Base-by-base conservation (phyloP, 1,140 invertebrate species). In the Elymnias hypermnestra region DNA sequence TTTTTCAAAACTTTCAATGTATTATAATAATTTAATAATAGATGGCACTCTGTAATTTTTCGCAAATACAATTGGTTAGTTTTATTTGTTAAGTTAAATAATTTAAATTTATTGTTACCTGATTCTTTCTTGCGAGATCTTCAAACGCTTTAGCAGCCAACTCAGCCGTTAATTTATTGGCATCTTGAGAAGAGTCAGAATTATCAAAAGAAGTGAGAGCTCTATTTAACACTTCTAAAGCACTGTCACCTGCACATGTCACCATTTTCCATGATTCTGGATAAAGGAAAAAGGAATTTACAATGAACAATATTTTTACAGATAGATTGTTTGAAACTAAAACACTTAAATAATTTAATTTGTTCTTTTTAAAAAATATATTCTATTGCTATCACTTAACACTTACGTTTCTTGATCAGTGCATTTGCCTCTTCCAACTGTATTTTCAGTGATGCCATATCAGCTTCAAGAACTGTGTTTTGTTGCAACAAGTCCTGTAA, bases 401-500 rank as follows among this genome's bases (percentile, higher is more conserved):
- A 51, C 77, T 81, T 59, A 87, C 86, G 76, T 67, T 70, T 73
- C 35, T 75, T 74, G 15, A 86, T 50, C 25, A 72, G 62, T 17
- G 31, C 51, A 37, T 81, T 63, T 38, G 77, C 65, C 23, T 85
- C 79, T 13, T 78, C 70, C 36, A 84, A 53, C 43, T 83, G 82
- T 54, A 55, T 74, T 52, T 61, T 87, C 2, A 89, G 52, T 39
- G 87, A 79, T 15, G 61, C 77, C 45, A 91, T 68, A 56, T 88
- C 88, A 3, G 86, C 81, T 63, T 91, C 90, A 3, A 91, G 69
- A 31, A 90, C 88, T 54, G 90, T 88, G 67, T 92, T 91, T 68
- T 92, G 89, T 58, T 90, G 86, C 37, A 90, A 67, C 38, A 91
- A 72, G 57, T 91, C 91, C 73, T 92, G 89, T 25, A 92, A 86